These are phyloP conservation scores for Lordiphosa mommai DNA, from an alignment of 1,140 invertebrate species.

Conservation along the genomic window DNA sequence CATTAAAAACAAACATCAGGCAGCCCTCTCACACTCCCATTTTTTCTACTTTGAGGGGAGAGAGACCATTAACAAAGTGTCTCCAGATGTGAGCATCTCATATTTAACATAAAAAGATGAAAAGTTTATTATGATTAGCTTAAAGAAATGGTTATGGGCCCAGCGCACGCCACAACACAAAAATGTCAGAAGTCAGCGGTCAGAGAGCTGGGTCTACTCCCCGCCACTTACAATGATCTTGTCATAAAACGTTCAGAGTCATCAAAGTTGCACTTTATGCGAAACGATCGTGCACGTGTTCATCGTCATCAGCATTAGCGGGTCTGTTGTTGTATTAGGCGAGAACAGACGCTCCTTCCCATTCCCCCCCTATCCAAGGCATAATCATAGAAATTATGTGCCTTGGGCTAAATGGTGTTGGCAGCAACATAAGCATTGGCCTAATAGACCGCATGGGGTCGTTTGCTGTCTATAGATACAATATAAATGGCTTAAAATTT, in stretches of 20 bases:
- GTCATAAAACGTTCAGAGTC: constrained; percentile 74
- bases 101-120: constrained; percentile 77
- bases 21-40: not conserved
- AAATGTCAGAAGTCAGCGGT: constrained; percentile 57
- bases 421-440: constrained; percentile 50
- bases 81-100: constrained; percentile 64
- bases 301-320: constrained; percentile 72
- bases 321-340: constrained; percentile 72
- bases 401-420: constrained; percentile 61
- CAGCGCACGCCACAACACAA: constrained; percentile 50
- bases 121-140: constrained; percentile 77
- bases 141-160: constrained; percentile 70
- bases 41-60: too few species aligned
- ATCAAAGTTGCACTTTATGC: constrained; percentile 77
- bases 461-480: constrained; percentile 3
- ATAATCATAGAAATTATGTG: constrained; percentile 69
- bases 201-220: constrained; percentile 13
- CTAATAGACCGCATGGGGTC: constrained; percentile 67
- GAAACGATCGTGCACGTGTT: constrained; percentile 69
- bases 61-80: constrained; percentile 71
- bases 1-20: constrained; percentile 69
- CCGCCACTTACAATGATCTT: constrained; percentile 43
- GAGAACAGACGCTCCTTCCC: constrained; percentile 47
- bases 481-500: constrained; percentile 14
- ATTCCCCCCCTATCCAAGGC: constrained; percentile 31